phyloP scores from a whole-genome alignment of 2,888 invertebrate species.

The Eupithecia subumbrata region DNA sequence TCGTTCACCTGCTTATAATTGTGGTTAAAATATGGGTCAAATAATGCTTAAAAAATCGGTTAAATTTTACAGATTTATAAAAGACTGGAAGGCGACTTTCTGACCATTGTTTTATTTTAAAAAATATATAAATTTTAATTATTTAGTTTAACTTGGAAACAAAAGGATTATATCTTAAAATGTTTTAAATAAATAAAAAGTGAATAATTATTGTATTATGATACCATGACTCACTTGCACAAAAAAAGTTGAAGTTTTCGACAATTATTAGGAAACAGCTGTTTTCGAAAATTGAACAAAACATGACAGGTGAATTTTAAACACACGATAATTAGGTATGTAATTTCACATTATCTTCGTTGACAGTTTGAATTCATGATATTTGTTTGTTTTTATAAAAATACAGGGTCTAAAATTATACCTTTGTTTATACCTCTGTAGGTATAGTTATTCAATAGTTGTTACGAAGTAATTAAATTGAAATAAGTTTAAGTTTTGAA shows the following conservation, averaged over 20 bases:
- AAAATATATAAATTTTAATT: background rate
- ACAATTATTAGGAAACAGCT: slow-evolving; percentile 32
- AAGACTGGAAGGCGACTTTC: background rate
- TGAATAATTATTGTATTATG: background rate
- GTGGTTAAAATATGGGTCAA: background rate
- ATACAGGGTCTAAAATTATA: background rate
- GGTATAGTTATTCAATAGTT: background rate
- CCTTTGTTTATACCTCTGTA: background rate
- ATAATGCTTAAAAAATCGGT: slow-evolving; percentile 14
- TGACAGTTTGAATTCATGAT: slow-evolving; percentile 26
- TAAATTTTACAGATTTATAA: background rate
- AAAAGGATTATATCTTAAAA: too few species aligned
- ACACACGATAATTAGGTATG: slow-evolving; percentile 26
- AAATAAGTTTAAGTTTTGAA: too few species aligned
- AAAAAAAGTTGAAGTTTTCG: slow-evolving; percentile 19
- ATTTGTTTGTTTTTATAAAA: slow-evolving; percentile 3
- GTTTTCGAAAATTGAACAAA: slow-evolving; percentile 29
- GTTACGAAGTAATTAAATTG: background rate
- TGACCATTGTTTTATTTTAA: background rate
- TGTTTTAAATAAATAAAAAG: too few species aligned
- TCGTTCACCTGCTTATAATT: slow-evolving; percentile 39
- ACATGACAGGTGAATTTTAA: slow-evolving; percentile 31
- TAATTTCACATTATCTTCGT: slow-evolving; percentile 27
- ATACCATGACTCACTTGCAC: background rate
- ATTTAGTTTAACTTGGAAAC: background rate